Evolutionary conservation across 1,140 invertebrate species (phyloP), one percentile per base, ranked within the genome.

Genomic region (Sarcophaga peregrina): DNA sequence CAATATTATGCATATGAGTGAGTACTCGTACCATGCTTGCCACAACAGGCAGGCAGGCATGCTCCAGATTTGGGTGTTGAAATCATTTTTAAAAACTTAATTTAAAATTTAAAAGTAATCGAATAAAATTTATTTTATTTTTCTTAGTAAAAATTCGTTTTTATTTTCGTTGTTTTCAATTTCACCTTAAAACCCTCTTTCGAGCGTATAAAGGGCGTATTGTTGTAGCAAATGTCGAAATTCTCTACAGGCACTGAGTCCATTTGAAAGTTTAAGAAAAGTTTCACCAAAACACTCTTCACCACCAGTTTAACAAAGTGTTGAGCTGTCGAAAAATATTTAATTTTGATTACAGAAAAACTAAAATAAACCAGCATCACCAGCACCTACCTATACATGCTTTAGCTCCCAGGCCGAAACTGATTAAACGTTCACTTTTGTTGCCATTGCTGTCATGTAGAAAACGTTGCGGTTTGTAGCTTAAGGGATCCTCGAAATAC

Each of bases 381-480:
- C 25, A 37, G 54, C 52, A 76, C 88, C 83, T 82, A 89, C 87
- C 87, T 58, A 87, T 85, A 82, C 88, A 89, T 7, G 86, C 85
- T 0, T 85, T 84, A 0, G 86, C 86, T 0, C 87, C 87, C 47
- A 89, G 83, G 45, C 88, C 88, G 50, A 85, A 88, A 11, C 86
- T 85, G 17, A 85, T 84, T 7, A 89, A 86, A 13, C 48, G 83
- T 74, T 85, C 62, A 48, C 5, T 81, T 72, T 15, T 80, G 50
- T 4, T 72, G 45, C 17, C 81, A 80, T 50, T 80, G 75, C 20
- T 84, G 37, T 78, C 81, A 48, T 62, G 78, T n/a, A 85, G 78
- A 86, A 95, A 95, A 75, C 93, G 86, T 20, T 93, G 90, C 5
- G 93, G 93, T 84, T 92, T 88, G 84, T 91, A 93, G 80, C 84